phyloP scores from a whole-genome alignment of 2,797 vertebrate genomes.

The Molossus alvarezi region DNA sequence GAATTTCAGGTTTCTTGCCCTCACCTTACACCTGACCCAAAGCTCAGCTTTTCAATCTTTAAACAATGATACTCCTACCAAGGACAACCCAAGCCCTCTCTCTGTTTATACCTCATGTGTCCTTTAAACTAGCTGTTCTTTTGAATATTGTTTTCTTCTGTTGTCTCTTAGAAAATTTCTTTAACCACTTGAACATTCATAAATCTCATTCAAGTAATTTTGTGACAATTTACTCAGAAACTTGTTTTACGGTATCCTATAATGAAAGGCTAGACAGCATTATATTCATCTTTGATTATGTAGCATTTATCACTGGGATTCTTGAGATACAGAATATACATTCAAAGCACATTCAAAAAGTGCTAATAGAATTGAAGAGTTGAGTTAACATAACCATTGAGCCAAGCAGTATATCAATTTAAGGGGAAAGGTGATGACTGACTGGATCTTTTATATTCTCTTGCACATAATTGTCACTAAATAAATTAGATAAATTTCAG shows the following conservation, averaged over 20 bases:
- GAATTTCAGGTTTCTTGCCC: neutral
- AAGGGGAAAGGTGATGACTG: slow-evolving; percentile 12
- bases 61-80: neutral
- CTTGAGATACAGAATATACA: neutral
- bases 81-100: neutral
- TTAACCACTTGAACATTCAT: neutral
- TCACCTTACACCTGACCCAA: neutral
- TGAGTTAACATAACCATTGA: neutral
- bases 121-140: neutral
- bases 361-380: neutral
- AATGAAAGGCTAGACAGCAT: neutral
- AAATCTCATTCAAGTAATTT: slow-evolving; percentile 20
- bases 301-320: neutral
- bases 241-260: neutral
- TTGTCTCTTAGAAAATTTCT: neutral
- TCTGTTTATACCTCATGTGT: neutral
- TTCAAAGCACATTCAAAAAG: slow-evolving; percentile 5
- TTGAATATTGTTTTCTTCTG: neutral
- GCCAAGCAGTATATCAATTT: neutral
- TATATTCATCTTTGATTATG: neutral
- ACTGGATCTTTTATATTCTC: neutral
- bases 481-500: slow-evolving; percentile 27
- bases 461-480: neutral
- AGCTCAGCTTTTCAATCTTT: neutral
- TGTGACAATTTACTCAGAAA: neutral